These are phyloP conservation scores for Anthoscopus minutus DNA, from an alignment of 2,113 vertebrate species.

Conservation along the genomic window DNA sequence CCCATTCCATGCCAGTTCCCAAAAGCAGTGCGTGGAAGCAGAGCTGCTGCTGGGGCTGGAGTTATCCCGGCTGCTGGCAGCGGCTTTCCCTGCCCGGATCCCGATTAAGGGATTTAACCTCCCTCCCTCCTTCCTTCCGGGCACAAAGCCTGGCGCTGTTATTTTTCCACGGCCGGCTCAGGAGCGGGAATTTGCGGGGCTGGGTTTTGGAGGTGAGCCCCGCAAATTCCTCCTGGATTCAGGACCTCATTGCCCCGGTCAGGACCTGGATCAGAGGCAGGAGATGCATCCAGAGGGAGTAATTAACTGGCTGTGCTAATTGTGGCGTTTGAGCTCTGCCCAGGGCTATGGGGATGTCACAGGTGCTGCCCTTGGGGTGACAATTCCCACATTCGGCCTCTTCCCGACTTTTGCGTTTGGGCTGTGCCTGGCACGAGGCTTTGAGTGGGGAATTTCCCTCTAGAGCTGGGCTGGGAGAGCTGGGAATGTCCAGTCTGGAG, in stretches of 20 bases:
- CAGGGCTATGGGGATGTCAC: rapidly evolving
- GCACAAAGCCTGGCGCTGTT: not conserved
- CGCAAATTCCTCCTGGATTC: rapidly evolving
- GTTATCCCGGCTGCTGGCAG: not conserved
- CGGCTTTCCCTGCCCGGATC: not conserved
- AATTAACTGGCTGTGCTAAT: not conserved
- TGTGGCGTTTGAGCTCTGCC: rapidly evolving
- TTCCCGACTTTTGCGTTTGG: rapidly evolving
- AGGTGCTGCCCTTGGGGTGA: not conserved
- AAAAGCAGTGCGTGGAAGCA: rapidly evolving
- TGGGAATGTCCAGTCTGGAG: not conserved
- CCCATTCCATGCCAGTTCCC: rapidly evolving
- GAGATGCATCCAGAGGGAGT: not conserved
- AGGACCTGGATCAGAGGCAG: not conserved
- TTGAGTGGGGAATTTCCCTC: not conserved
- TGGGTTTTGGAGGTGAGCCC: not conserved
- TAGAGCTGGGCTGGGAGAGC: not conserved
- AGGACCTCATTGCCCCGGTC: rapidly evolving
- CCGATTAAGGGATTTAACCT: conserved; percentile 21
- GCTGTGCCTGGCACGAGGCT: rapidly evolving
- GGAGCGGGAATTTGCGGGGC: not conserved
- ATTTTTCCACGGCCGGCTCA: not conserved
- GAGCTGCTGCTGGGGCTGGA: not conserved
- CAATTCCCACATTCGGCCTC: rapidly evolving
- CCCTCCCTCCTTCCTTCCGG: not conserved